Evolutionary conservation across 92 coral and sea anemone species (phyloP).

Genomic region (Umimayanthus chanpuru): DNA sequence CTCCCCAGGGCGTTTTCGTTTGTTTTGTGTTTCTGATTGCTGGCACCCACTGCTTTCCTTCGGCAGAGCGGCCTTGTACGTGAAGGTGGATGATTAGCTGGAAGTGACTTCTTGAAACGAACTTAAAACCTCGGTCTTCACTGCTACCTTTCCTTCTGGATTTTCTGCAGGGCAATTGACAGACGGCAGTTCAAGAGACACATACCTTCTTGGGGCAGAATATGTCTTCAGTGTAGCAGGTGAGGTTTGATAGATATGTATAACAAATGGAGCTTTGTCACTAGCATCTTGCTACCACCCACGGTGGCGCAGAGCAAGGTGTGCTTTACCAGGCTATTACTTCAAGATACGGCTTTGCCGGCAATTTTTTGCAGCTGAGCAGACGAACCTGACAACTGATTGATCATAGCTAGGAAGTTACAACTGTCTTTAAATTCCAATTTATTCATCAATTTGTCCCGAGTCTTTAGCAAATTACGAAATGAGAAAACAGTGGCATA

Average conservation of each 20-base stretch:
- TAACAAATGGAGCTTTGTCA: slow-evolving; percentile 14
- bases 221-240: not conserved
- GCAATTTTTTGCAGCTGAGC: not conserved
- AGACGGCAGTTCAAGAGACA: not conserved
- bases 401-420: not conserved
- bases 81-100: not conserved
- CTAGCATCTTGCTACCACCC: slow-evolving; percentile 14
- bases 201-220: not conserved
- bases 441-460: not conserved
- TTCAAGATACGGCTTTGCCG: not conserved
- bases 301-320: slow-evolving; percentile 19
- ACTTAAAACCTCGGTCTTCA: not conserved
- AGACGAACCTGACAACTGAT: not conserved
- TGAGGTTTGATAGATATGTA: slow-evolving; percentile 34
- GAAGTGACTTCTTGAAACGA: not conserved
- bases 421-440: not conserved
- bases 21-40: slow-evolving; percentile 21
- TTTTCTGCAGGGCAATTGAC: not conserved
- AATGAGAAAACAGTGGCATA: slow-evolving; percentile 15
- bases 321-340: not conserved
- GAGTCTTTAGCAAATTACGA: not conserved
- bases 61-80: slow-evolving; percentile 19
- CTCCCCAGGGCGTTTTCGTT: slow-evolving; percentile 29
- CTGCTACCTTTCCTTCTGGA: not conserved
- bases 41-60: slow-evolving; percentile 28